phyloP scores from a whole-genome alignment of 1,140 invertebrate species.

The Zaprionus capensis region DNA sequence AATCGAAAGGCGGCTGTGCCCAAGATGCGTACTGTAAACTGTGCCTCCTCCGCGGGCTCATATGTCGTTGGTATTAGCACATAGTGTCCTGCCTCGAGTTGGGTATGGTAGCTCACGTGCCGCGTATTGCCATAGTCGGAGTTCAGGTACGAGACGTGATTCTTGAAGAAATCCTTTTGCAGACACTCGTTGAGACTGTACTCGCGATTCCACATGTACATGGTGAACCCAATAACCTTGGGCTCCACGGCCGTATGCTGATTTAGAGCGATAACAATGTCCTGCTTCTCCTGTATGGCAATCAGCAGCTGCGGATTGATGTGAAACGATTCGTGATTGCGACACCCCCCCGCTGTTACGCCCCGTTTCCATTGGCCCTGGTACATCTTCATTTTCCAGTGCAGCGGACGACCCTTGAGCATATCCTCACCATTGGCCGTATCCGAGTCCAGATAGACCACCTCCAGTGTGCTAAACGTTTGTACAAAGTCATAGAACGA shows the following conservation, averaged over 20 bases:
- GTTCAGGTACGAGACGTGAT: slow-evolving; percentile 94
- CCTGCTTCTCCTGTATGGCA: slow-evolving; percentile 92
- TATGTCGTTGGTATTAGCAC: slow-evolving; percentile 95
- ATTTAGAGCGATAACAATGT: slow-evolving; percentile 94
- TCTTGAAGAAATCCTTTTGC: slow-evolving; percentile 94
- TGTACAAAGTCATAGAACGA: slow-evolving; percentile 93
- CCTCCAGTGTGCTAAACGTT: slow-evolving; percentile 93
- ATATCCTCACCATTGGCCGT: slow-evolving; percentile 93
- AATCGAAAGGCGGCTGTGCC: slow-evolving; percentile 70
- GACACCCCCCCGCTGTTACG: slow-evolving; percentile 95
- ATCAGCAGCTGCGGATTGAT: slow-evolving; percentile 96
- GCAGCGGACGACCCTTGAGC: slow-evolving; percentile 89
- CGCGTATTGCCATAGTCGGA: slow-evolving; percentile 96
- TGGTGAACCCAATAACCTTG: slow-evolving; percentile 96
- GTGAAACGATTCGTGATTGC: slow-evolving; percentile 96
- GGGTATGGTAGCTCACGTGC: slow-evolving; percentile 92
- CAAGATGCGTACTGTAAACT: slow-evolving; percentile 78
- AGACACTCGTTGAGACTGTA: slow-evolving; percentile 85
- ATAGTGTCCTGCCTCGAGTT: slow-evolving; percentile 93
- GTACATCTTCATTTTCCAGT: slow-evolving; percentile 93
- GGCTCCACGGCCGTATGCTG: slow-evolving; percentile 96
- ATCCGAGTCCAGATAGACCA: slow-evolving; percentile 94
- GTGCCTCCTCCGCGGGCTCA: slow-evolving; percentile 95
- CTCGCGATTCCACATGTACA: slow-evolving; percentile 88
- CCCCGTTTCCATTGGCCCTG: slow-evolving; percentile 95